A percentile compares a stretch with the other conserved stretches of the same genome.
phyloP scores from a whole-genome alignment of 2,888 invertebrate species.

The Pristionchus mayeri region DNA sequence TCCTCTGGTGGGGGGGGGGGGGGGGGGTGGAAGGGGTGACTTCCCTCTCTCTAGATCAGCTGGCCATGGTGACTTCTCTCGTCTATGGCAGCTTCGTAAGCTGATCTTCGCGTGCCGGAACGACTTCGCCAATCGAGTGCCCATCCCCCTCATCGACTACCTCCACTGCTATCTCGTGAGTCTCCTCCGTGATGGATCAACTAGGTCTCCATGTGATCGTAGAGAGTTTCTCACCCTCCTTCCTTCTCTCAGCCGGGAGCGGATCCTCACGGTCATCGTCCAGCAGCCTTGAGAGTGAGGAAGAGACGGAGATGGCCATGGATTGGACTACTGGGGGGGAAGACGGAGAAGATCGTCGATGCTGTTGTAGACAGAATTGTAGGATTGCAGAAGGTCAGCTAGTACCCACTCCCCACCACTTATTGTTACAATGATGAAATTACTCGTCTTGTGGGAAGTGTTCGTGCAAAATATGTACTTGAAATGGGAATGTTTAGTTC shows the following conservation, averaged over 20 bases:
- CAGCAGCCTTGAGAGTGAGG: conserved; percentile 49
- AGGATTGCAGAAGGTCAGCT: conserved; percentile 28
- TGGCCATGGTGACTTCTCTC: conserved; percentile 46
- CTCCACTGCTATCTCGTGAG: conserved; percentile 53
- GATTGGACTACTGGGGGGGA: conserved; percentile 3
- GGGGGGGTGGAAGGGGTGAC: no score
- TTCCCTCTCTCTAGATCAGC: conserved; percentile 37
- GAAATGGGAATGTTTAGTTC: conserved; percentile 39
- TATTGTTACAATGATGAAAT: not conserved
- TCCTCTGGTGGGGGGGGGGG: not conserved
- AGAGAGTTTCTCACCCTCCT: not conserved
- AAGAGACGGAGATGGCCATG: conserved; percentile 49
- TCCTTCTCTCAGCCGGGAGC: conserved; percentile 47
- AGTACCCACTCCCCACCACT: no score
- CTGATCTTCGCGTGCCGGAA: conserved; percentile 50
- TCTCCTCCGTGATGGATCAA: no score
- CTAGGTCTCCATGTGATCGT: no score
- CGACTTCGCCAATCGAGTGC: conserved; percentile 51
- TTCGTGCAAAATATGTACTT: no score
- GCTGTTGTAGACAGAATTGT: not conserved
- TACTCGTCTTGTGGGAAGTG: not conserved
- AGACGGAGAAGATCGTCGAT: conserved; percentile 1
- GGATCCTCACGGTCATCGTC: conserved; percentile 52
- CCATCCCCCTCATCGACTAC: conserved; percentile 55
- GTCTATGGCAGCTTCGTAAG: conserved; percentile 52